Percentiles rank a stretch among this genome's conserved stretches.
Conservation (phyloP, 2,797 vertebrate genomes). For the Pogoniulus pusillus region DNA sequence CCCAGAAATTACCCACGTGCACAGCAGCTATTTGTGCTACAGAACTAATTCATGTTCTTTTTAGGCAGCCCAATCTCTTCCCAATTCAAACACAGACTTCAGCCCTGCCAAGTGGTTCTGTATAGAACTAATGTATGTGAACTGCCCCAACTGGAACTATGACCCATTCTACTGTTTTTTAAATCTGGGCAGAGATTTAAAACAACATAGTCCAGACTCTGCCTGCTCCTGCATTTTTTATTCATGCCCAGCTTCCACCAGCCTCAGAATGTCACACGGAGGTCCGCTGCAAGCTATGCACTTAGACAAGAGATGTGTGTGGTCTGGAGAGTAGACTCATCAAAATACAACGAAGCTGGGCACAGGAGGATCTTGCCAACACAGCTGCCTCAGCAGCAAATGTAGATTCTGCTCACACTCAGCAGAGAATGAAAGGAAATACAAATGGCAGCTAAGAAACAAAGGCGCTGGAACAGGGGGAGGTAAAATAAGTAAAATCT, state of each 20-base stretch:
- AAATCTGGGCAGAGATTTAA: not conserved
- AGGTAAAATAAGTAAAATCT: not conserved
- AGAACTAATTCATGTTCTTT: not conserved
- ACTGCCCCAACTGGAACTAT: not conserved
- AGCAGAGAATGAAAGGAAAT: not conserved
- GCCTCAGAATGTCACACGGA: not conserved
- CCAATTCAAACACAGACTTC: not conserved
- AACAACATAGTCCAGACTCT: not conserved
- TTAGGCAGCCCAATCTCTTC: not conserved
- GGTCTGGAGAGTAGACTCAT: not conserved
- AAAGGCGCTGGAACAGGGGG: not conserved
- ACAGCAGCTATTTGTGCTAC: not conserved
- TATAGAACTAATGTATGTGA: not conserved
- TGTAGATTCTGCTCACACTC: conserved; percentile 17
- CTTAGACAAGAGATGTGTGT: not conserved
- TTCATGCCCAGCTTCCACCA: not conserved
- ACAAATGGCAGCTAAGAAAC: not conserved
- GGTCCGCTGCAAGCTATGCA: not conserved
- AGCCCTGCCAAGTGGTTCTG: not conserved
- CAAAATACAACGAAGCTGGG: not conserved
- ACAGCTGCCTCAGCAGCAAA: not conserved
- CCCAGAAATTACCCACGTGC: not conserved
- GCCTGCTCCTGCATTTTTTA: not conserved
- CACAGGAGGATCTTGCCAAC: not conserved
- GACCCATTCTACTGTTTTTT: not conserved